Percentiles rank a stretch among this genome's conserved stretches.
These are phyloP conservation scores for Cyprinus carpio DNA, from an alignment of 2,113 vertebrate species.

Conservation along the genomic window DNA sequence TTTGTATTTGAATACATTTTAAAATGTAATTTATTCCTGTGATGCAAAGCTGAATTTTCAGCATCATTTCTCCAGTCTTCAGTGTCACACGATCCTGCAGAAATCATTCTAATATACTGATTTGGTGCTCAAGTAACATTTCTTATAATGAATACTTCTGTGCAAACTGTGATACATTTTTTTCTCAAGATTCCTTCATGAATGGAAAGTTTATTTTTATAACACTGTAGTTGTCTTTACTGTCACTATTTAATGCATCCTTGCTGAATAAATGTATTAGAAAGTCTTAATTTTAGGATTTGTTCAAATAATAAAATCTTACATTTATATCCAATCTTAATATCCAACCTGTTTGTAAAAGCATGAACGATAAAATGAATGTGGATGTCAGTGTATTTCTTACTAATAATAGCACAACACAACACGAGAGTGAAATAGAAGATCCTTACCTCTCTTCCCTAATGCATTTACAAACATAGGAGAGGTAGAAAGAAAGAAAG, in stretches of 20 bases:
- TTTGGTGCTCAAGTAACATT: neutral
- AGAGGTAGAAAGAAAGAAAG: constrained; percentile 29
- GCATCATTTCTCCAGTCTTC: neutral
- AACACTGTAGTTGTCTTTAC: neutral
- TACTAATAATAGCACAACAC: neutral
- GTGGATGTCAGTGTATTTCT: neutral
- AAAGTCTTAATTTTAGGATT: no score
- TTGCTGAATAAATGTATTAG: neutral
- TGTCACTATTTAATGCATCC: neutral
- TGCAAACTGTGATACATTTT: neutral
- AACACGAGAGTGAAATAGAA: neutral
- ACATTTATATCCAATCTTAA: no score
- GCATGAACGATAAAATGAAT: neutral
- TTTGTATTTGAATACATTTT: neutral
- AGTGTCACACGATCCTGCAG: neutral
- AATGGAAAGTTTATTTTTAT: neutral
- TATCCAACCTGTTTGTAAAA: neutral
- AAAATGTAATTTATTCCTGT: neutral
- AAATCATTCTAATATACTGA: neutral
- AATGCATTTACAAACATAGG: constrained; percentile 58
- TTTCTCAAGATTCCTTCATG: neutral
- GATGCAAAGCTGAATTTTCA: no score
- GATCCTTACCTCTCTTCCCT: constrained; percentile 58
- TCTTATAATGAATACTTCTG: neutral
- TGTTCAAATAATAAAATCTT: no score